Evolutionary conservation across 2,113 vertebrate species (phyloP), one percentile per base, ranked within the genome.

Genomic region (Semicossyphus pulcher): DNA sequence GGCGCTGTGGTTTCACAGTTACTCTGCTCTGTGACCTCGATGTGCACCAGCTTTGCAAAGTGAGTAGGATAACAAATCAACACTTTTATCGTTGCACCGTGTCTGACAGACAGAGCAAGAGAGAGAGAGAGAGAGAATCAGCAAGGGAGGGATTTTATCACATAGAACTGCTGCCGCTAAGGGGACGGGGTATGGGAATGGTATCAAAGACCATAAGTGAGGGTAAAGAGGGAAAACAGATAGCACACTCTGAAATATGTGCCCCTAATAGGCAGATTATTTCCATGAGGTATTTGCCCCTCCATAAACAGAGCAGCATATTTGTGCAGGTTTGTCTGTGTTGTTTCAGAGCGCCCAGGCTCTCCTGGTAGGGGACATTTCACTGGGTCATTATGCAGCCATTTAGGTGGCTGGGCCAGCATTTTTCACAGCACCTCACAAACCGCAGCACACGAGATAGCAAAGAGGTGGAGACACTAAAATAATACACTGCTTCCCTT

Each of bases 291-390:
- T 60, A 57, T 52, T 56, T 69, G 62, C 47, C 65, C 75, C 70
- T 78, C 48, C 62, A 63, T 48, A 62, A 66, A 80, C 81, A 79
- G 47, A 75, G 64, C 72, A 61, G 72, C 49, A 31, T 88, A 81
- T 87, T 90, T 92, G 59, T 80, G 67, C 72, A 78, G 80, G 85
- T 84, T 80, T 60, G 64, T 68, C 80, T 75, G 71, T 92, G 91
- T 92, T 92, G 80, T 89, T 94, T 90, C 78, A 90, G 88, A 85
- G 54, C 74, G 39, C 20, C 41, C 36, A 37, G 72, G 71, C 54
- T 79, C 78, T 72, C 52, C 71, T 79, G 83, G 88, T 75, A 80
- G 85, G 78, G 75, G 79, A 79, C 67, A 65, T 86, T 88, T 89
- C 69, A 51, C 49, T 44, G 80, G 84, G 82, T 84, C 81, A 83